Base-by-base conservation (phyloP, 1,140 invertebrate genomes). In the Halesus radiatus region DNA sequence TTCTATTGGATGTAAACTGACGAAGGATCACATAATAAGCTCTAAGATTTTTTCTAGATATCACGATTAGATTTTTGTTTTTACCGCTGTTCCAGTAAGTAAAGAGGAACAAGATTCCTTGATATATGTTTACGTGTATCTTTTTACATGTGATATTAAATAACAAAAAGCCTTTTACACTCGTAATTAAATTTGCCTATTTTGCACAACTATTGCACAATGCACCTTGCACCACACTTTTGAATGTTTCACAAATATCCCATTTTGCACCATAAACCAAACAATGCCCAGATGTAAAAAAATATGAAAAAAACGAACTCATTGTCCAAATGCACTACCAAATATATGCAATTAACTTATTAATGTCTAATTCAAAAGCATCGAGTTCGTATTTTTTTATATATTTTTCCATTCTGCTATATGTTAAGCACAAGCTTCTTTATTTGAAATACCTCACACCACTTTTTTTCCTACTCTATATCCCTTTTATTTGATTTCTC, bases 31-130 rank as follows among this genome's bases (percentile, higher is more conserved):
- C 23, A 72, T 72, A 72, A 72, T 52, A 53, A 37, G 45, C 18
- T 72, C 54, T 75, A 13, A 75, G 54, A 58, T 75, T 75, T 75
- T 75, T 75, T 75, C 72, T 75, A 75, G 72, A 53, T 73, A 53
- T 54, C 70, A 53, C 70, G 45, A 56, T 32, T 72, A 72, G 32
- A 72, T 72, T 72, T 70, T 45, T 72, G 18, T 72, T 20, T 75
- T 29, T 20, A 32, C 13, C 23, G 20, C n/a, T 54, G 54, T 37
- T 20, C 58, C 53, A 75, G 72, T 75, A 75, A 75, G 72, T 75
- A 75, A 58, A 75, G 13, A n/a, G 53, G 72, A 75, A 29, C 23
- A 37, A 75, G 18, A 26, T 58, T 45, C n/a, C 54, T 37, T 56
- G 10, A 8, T 54, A 5, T 75, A 58, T 75, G 72, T 75, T 16